Evolutionary conservation across 2,113 vertebrate genomes (phyloP).

Genomic region (Oryzias woworae): DNA sequence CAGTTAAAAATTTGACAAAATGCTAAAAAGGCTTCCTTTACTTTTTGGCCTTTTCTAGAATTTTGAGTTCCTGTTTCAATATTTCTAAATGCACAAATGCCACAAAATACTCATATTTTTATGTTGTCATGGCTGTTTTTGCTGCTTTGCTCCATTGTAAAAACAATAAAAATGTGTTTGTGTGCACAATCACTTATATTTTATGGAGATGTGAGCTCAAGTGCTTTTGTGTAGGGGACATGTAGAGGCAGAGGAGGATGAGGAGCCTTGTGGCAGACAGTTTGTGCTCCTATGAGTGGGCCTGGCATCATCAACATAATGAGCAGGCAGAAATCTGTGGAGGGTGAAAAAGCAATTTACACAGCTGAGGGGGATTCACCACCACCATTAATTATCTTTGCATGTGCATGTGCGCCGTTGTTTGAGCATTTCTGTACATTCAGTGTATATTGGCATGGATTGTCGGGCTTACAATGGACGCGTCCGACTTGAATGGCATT

Average conservation of each 20-base stretch:
- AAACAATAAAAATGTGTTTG: conserved; percentile 24
- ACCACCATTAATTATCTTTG: conserved; percentile 73
- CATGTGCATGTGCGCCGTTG: conserved; percentile 25
- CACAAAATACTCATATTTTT: not conserved
- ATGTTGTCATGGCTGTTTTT: conserved; percentile 8
- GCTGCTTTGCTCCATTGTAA: not conserved
- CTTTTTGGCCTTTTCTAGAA: too few species aligned
- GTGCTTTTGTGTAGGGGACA: conserved; percentile 36
- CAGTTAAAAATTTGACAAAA: too few species aligned
- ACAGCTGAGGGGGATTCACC: conserved; percentile 75
- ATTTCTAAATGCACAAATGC: too few species aligned
- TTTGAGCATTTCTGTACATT: not conserved
- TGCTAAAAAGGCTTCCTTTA: too few species aligned
- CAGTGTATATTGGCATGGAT: conserved; percentile 2
- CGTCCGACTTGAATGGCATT: conserved; percentile 2
- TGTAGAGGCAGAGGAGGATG: not conserved
- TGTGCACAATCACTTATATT: conserved; percentile 23
- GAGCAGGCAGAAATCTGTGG: conserved; percentile 73
- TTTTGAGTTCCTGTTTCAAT: too few species aligned
- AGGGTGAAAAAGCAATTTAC: conserved; percentile 81
- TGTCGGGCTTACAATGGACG: not conserved
- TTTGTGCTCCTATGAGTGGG: conserved; percentile 68
- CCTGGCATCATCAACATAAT: conserved; percentile 76
- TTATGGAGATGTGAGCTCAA: conserved; percentile 32
- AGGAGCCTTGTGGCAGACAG: conserved; percentile 45